These are phyloP conservation scores for Chymomyza fuscimana DNA, from an alignment of 2,888 invertebrate species.

Conservation along the genomic window DNA sequence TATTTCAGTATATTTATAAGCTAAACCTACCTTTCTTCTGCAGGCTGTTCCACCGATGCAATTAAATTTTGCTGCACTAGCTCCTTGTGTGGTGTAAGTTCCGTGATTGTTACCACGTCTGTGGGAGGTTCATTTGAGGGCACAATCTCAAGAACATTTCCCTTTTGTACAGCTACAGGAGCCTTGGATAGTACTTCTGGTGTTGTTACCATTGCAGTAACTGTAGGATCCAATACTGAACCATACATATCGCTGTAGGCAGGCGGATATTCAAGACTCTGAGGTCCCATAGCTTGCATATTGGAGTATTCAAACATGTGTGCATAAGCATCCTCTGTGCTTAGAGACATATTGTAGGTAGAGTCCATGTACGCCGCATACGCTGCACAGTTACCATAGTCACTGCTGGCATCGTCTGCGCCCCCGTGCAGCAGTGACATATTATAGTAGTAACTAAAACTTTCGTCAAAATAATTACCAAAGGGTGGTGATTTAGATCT, in stretches of 20 bases:
- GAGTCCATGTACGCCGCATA: constrained; percentile 65
- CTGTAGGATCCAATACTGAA: constrained; percentile 10
- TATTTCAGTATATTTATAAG: neutral
- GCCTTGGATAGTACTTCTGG: constrained; percentile 63
- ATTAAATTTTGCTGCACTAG: constrained; percentile 11
- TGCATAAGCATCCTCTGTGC: constrained; percentile 55
- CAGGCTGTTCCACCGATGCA: constrained; percentile 36
- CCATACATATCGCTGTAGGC: constrained; percentile 46
- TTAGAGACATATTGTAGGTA: constrained; percentile 47
- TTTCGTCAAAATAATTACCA: constrained; percentile 60
- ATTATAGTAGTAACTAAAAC: constrained; percentile 70
- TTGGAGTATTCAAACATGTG: constrained; percentile 60
- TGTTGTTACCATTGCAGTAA: constrained; percentile 30
- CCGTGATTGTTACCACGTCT: neutral
- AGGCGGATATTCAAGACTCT: constrained; percentile 32
- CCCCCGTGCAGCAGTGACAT: constrained; percentile 60
- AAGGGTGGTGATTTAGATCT: constrained; percentile 48
- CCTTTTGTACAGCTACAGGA: constrained; percentile 77
- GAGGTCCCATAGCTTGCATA: constrained; percentile 45
- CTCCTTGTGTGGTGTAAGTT: constrained; percentile 29
- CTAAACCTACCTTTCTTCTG: constrained; percentile 50
- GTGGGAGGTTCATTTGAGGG: constrained; percentile 55
- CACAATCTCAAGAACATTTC: constrained; percentile 79
- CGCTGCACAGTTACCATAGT: constrained; percentile 55
- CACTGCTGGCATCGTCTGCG: constrained; percentile 43